Conservation (phyloP, 2,888 invertebrate species). For the Pilophorus perplexus region DNA sequence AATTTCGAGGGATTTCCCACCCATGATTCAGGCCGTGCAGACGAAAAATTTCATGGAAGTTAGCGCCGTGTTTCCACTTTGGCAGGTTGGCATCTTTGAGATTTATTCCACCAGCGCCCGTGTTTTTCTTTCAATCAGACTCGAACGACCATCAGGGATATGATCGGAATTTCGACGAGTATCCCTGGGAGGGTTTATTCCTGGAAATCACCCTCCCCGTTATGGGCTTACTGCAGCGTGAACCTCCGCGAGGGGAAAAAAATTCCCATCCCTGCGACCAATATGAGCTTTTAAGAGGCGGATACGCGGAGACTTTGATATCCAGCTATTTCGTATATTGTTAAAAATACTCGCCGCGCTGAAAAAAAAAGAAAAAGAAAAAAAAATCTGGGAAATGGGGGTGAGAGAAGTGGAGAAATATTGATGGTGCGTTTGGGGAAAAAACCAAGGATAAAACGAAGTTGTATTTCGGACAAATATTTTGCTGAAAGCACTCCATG, state of each 20-base stretch:
- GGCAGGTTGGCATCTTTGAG: no score
- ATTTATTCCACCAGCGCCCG: no score
- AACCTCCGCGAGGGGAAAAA: conserved; percentile 6
- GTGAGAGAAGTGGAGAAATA: background rate
- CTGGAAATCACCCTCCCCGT: conserved; percentile 1
- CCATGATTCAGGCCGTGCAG: no score
- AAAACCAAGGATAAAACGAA: conserved; percentile 35
- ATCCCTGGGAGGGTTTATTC: no score
- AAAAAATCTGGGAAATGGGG: background rate
- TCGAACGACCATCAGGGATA: no score
- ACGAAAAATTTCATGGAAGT: no score
- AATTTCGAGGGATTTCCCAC: no score
- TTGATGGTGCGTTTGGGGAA: background rate
- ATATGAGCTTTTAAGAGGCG: conserved; percentile 35
- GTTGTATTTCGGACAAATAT: conserved; percentile 38
- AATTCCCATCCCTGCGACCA: background rate
- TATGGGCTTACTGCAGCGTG: conserved; percentile 21
- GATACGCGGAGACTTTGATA: conserved; percentile 21
- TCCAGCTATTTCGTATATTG: conserved; percentile 36
- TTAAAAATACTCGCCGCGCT: conserved; percentile 26
- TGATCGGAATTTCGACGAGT: conserved; percentile 26
- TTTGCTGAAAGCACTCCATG: conserved; percentile 34
- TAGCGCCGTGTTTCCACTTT: no score
- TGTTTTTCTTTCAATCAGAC: no score
- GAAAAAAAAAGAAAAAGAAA: background rate